phyloP scores from a whole-genome alignment of 2,888 invertebrate genomes.

The Cerastoderma edule region DNA sequence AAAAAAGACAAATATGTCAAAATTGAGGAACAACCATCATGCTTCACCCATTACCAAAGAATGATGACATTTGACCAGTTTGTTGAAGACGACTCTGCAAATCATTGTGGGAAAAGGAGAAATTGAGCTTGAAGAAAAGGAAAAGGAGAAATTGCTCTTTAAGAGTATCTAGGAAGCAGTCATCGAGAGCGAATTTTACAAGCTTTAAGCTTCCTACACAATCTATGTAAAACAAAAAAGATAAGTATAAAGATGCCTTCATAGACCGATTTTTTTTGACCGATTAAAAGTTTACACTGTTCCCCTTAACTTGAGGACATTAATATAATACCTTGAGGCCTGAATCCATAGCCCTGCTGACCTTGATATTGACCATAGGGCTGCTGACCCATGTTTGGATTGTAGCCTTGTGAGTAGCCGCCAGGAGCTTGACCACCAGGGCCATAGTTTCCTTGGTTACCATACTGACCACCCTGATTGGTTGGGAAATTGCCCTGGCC shows the following conservation, averaged over 20 bases:
- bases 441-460: constrained; percentile 64
- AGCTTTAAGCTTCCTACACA: too few relatives aligned
- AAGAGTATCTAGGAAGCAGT: too few relatives aligned
- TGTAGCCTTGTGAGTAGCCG: constrained; percentile 66
- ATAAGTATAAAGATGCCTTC: too few relatives aligned
- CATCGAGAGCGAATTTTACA: too few relatives aligned
- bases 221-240: too few relatives aligned
- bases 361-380: constrained; percentile 65
- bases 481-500: constrained; percentile 58
- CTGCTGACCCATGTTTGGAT: constrained; percentile 67
- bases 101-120: too few relatives aligned
- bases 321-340: constrained; percentile 41
- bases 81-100: too few relatives aligned
- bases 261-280: too few relatives aligned
- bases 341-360: constrained; percentile 59
- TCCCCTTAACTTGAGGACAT: not conserved
- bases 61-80: too few relatives aligned
- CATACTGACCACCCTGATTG: constrained; percentile 66
- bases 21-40: too few relatives aligned
- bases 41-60: too few relatives aligned
- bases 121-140: too few relatives aligned
- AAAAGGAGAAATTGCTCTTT: constrained; percentile 5
- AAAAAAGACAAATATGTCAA: not conserved
- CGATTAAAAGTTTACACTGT: constrained; percentile 1
- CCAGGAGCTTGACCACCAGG: constrained; percentile 63